phyloP scores from a whole-genome alignment of 2,888 invertebrate species.

The Platypus cylindrus region DNA sequence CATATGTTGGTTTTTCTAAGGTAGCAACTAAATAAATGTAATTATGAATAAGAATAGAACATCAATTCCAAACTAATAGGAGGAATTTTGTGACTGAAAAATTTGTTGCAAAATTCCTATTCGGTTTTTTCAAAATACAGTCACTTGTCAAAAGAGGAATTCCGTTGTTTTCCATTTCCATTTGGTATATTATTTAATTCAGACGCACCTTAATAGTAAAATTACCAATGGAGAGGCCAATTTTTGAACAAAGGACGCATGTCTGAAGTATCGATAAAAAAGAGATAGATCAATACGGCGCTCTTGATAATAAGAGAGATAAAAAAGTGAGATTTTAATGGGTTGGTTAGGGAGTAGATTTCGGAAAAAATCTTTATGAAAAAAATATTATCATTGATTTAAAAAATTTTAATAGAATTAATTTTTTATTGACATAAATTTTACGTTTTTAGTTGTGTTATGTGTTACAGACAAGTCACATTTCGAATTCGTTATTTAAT shows the following conservation, averaged over 20 bases:
- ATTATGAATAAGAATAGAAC: no score
- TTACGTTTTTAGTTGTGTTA: constrained; percentile 4
- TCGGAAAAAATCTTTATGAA: constrained; percentile 17
- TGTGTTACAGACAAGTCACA: constrained; percentile 6
- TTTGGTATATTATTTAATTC: no score
- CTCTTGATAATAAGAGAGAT: constrained; percentile 8
- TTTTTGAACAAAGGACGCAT: constrained; percentile 6
- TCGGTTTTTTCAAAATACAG: no score
- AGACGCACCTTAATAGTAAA: no score
- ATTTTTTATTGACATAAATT: constrained; percentile 6
- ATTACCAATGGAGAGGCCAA: no score
- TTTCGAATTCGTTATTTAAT: not conserved
- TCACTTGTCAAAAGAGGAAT: no score
- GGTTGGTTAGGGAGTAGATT: constrained; percentile 21
- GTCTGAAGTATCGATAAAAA: constrained; percentile 7
- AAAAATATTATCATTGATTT: constrained; percentile 12
- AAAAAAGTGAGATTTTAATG: constrained; percentile 22
- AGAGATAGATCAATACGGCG: constrained; percentile 10
- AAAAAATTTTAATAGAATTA: constrained; percentile 8
- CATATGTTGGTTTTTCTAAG: no score
- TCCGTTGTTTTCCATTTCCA: no score
- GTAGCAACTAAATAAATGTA: no score
- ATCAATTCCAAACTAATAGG: no score
- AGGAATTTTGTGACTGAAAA: no score
- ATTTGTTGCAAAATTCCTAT: no score